phyloP scores from a whole-genome alignment of 1,140 invertebrate genomes.

The Himalopsyche phryganea region DNA sequence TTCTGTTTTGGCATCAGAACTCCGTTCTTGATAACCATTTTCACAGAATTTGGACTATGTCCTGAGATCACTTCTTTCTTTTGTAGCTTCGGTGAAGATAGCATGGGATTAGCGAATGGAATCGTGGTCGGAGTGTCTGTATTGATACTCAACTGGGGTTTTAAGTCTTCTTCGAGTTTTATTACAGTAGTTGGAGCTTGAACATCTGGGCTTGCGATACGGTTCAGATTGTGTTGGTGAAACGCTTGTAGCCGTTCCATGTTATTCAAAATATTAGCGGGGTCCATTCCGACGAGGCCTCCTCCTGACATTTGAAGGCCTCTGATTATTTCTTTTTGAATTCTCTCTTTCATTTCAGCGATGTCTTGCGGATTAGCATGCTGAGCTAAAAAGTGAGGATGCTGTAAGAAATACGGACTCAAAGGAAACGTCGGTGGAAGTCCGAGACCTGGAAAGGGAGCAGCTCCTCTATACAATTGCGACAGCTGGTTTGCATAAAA shows the following conservation, averaged over 20 bases:
- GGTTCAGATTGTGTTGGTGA: constrained; percentile 31
- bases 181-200: constrained; percentile 31
- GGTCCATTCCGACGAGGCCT: constrained; percentile 58
- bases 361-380: constrained; percentile 58
- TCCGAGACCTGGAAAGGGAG: constrained; percentile 49
- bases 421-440: constrained; percentile 56
- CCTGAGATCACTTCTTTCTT: constrained; percentile 35
- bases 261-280: constrained; percentile 31
- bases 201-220: constrained; percentile 23
- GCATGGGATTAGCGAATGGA: constrained; percentile 12
- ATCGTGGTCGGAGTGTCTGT: constrained; percentile 38
- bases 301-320: constrained; percentile 66
- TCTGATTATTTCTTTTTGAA: constrained; percentile 64
- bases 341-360: constrained; percentile 59
- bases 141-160: constrained; percentile 41
- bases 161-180: constrained; percentile 43
- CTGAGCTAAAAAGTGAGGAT: constrained; percentile 56
- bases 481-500: constrained; percentile 56
- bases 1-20: constrained; percentile 87
- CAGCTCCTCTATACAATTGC: constrained; percentile 51
- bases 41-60: constrained; percentile 63
- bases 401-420: constrained; percentile 57
- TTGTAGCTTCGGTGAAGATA: constrained; percentile 30
- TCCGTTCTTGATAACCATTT: constrained; percentile 88
- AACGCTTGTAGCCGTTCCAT: constrained; percentile 37